phyloP scores from a whole-genome alignment of 2,888 invertebrate species.

The Limulus polyphemus region DNA sequence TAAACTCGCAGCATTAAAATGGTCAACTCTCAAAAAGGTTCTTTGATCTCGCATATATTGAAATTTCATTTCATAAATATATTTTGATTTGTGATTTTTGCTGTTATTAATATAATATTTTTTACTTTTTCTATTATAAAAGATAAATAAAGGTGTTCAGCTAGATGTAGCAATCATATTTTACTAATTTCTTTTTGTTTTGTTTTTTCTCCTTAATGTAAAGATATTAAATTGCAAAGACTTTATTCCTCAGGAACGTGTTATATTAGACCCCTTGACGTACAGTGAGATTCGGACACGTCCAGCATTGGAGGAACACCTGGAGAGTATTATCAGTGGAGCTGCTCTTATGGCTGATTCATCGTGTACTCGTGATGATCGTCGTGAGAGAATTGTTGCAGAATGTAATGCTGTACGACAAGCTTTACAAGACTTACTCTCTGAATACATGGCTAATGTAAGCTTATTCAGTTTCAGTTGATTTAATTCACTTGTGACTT shows the following conservation, averaged over 20 bases:
- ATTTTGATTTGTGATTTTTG: too few relatives aligned
- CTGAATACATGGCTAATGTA: slow-evolving; percentile 96
- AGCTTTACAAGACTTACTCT: slow-evolving; percentile 88
- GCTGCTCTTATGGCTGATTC: slow-evolving; percentile 97
- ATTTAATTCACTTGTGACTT: background rate
- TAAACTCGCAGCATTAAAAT: too few relatives aligned
- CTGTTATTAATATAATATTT: too few relatives aligned
- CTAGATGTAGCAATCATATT: too few relatives aligned
- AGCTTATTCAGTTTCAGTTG: slow-evolving; percentile 38
- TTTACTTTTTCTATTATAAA: too few relatives aligned
- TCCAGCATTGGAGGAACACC: slow-evolving; percentile 81
- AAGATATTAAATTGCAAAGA: too few relatives aligned
- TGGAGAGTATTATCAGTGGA: slow-evolving; percentile 94
- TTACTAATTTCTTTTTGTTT: background rate
- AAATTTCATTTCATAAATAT: too few relatives aligned
- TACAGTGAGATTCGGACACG: slow-evolving; percentile 86
- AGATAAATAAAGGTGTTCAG: too few relatives aligned
- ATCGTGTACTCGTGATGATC: slow-evolving; percentile 79
- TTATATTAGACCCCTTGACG: slow-evolving; percentile 89
- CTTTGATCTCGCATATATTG: too few relatives aligned
- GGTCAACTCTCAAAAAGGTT: too few relatives aligned
- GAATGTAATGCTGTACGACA: slow-evolving; percentile 97
- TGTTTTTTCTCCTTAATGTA: too few relatives aligned
- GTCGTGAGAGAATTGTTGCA: slow-evolving; percentile 89
- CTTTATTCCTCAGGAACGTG: slow-evolving; percentile 52